Conservation (phyloP, 2,797 vertebrate genomes). For the Linurgus olivaceus region DNA sequence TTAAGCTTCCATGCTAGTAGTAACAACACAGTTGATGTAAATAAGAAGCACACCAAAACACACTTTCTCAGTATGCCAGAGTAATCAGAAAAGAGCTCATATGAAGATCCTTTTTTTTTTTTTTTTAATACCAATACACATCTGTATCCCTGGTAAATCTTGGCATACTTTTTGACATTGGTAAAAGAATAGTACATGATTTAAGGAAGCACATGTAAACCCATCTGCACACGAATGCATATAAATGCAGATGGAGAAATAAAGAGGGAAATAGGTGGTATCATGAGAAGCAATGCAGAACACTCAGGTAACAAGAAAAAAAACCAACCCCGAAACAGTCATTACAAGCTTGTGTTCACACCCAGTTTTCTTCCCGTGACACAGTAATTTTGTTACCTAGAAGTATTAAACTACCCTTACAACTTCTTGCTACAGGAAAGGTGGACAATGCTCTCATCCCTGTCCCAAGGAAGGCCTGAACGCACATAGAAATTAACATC, state of each 20-base stretch:
- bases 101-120: not conserved
- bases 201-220: not conserved
- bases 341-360: not conserved
- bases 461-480: not conserved
- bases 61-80: not conserved
- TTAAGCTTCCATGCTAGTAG: not conserved
- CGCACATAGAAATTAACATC: not conserved
- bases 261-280: not conserved
- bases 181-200: not conserved
- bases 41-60: not conserved
- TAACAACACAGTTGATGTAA: not conserved
- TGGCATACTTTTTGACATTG: not conserved
- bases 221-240: not conserved
- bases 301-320: not conserved
- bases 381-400: not conserved
- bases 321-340: not conserved
- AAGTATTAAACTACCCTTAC: not conserved
- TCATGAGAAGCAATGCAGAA: not conserved
- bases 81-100: not conserved
- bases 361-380: not conserved
- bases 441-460: not conserved
- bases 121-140: not conserved
- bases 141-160: not conserved
- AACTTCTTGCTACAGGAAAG: not conserved
- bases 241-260: not conserved